Conservation (phyloP, 2,888 invertebrate species). For the Cryptocheilus praepositus region DNA sequence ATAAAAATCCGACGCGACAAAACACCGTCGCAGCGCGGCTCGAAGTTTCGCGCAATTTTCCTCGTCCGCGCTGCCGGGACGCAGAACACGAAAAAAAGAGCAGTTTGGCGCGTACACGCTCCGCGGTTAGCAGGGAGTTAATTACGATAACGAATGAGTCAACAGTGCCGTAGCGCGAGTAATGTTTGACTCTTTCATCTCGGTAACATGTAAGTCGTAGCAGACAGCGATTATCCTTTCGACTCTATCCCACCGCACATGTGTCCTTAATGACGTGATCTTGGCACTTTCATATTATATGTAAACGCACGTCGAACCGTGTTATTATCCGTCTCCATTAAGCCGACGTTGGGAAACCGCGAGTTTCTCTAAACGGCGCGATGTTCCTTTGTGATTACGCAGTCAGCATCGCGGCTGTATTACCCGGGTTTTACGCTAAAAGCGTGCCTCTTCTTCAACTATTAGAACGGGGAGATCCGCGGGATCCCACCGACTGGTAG, state of each 20-base stretch:
- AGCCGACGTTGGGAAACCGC: constrained; percentile 2
- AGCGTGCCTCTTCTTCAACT: too few species aligned
- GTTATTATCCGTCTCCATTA: constrained; percentile 1
- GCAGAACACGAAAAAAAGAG: neutral
- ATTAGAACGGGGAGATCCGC: too few species aligned
- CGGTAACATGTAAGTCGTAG: neutral
- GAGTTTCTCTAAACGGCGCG: constrained; percentile 9
- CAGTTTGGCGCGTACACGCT: neutral
- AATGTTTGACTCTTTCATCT: neutral
- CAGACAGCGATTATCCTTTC: constrained; percentile 11
- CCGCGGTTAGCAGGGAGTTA: constrained; percentile 5
- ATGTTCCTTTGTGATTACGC: neutral
- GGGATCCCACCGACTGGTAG: too few species aligned
- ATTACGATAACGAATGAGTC: constrained; percentile 4
- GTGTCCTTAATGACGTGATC: constrained; percentile 13
- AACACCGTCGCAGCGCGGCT: too few species aligned
- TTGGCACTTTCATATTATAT: neutral
- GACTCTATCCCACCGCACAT: constrained; percentile 12
- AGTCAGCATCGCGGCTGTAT: neutral
- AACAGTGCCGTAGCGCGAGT: neutral
- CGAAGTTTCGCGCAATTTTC: too few species aligned
- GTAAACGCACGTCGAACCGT: neutral
- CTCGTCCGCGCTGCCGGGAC: too few species aligned
- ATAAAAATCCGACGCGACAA: too few species aligned
- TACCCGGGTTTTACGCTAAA: neutral